phyloP scores from a whole-genome alignment of 2,113 vertebrate genomes.

The Thalassarche chlororhynchos region DNA sequence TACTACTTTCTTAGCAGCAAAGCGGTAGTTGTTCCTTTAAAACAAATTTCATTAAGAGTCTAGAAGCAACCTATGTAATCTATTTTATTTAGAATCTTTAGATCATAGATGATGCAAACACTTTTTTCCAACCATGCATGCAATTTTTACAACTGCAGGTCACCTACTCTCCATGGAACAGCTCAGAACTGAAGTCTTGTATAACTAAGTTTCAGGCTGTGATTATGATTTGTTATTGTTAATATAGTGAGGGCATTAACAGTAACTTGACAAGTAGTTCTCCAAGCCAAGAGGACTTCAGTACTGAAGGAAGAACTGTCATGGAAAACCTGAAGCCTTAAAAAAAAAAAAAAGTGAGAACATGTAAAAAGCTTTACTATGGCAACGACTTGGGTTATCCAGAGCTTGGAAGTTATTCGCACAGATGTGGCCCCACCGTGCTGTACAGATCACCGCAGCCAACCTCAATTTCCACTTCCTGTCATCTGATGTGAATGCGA shows the following conservation, averaged over 20 bases:
- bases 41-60: not conserved
- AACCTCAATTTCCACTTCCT: conserved; percentile 76
- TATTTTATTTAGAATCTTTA: not conserved
- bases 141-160: not conserved
- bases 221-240: not conserved
- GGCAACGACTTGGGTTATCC: not conserved
- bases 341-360: not conserved
- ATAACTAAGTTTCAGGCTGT: not conserved
- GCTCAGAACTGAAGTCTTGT: not conserved
- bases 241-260: not conserved
- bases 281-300: not conserved
- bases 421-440: conserved; percentile 7
- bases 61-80: not conserved
- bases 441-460: conserved; percentile 24
- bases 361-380: not conserved
- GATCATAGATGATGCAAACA: not conserved
- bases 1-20: conserved; percentile 39
- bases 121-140: not conserved
- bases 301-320: not conserved
- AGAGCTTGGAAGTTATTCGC: conserved; percentile 29
- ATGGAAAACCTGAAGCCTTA: not conserved
- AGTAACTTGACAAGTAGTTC: not conserved
- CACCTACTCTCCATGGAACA: not conserved
- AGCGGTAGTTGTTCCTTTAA: not conserved
- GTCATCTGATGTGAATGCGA: conserved; percentile 76